Percentiles rank a stretch among this genome's conserved stretches.
Evolutionary conservation across 1,140 invertebrate species (phyloP).

Genomic region (Drosophila chauvacae): DNA sequence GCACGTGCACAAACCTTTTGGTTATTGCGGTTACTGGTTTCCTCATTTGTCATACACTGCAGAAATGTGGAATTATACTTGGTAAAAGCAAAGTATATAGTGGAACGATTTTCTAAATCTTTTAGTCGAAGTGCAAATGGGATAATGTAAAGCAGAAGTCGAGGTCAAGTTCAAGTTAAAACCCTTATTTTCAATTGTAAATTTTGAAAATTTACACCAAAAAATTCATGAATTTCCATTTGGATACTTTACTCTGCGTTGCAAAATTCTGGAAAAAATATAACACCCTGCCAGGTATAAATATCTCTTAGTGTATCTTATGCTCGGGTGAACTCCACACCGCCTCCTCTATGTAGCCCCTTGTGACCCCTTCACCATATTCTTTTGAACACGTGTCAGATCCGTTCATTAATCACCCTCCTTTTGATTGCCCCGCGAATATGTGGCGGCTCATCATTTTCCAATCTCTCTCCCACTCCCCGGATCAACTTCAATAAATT

Average conservation of each 20-base stretch:
- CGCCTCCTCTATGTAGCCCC: not conserved
- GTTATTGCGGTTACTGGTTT: too few species aligned
- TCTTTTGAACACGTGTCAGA: constrained; percentile 36
- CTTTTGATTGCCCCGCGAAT: constrained; percentile 45
- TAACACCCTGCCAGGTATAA: not conserved
- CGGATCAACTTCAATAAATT: constrained; percentile 55
- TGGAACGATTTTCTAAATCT: not conserved
- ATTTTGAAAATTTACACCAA: too few species aligned
- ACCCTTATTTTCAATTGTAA: too few species aligned
- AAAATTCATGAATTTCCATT: too few species aligned
- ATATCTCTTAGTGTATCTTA: constrained; percentile 12
- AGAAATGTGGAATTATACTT: not conserved
- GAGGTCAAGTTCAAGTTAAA: too few species aligned
- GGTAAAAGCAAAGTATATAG: too few species aligned
- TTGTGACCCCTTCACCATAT: constrained; percentile 4
- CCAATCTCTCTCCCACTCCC: constrained; percentile 27
- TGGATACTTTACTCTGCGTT: too few species aligned
- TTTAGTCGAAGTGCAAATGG: not conserved
- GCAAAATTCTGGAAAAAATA: too few species aligned
- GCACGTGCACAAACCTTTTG: too few species aligned
- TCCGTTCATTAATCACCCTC: constrained; percentile 44
- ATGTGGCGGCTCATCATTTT: constrained; percentile 36
- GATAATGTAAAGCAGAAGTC: too few species aligned
- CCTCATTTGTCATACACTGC: constrained; percentile 21
- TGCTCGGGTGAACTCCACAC: constrained; percentile 30